phyloP scores from a whole-genome alignment of 2,888 invertebrate species.

The Drosophila siamana region DNA sequence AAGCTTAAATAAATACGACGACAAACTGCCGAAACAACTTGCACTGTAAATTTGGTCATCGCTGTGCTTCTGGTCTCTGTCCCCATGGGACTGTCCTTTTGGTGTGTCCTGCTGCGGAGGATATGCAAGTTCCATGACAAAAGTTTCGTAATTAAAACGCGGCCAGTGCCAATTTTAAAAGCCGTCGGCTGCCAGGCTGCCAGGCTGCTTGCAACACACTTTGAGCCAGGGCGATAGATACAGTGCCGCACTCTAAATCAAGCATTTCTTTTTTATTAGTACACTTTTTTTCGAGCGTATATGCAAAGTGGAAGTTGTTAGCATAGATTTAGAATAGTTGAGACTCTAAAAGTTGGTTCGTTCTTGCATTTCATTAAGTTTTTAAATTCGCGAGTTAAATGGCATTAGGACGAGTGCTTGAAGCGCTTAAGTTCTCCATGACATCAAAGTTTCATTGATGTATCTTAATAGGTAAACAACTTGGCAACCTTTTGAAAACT shows the following conservation, averaged over 20 bases:
- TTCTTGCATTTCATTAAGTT: conserved; percentile 1
- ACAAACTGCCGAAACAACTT: conserved; percentile 40
- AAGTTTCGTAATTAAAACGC: conserved; percentile 75
- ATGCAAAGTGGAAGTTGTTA: conserved; percentile 48
- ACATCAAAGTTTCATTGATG: conserved; percentile 26
- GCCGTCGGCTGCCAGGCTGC: background rate
- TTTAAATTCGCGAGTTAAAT: background rate
- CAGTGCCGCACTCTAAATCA: conserved; percentile 51
- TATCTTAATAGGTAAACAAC: conserved; percentile 42
- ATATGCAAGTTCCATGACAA: conserved; percentile 59
- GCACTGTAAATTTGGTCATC: conserved; percentile 25
- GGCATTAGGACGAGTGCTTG: background rate
- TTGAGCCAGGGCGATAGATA: conserved; percentile 41
- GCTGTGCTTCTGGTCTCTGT: conserved; percentile 9
- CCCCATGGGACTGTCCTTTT: conserved; percentile 20
- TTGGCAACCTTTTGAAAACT: conserved; percentile 26
- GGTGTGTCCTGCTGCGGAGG: conserved; percentile 26
- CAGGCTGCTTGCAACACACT: conserved; percentile 19
- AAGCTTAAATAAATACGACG: conserved; percentile 32
- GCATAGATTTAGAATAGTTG: conserved; percentile 17
- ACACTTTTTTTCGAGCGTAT: background rate
- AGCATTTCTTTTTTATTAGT: conserved; percentile 7
- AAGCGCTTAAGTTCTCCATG: background rate
- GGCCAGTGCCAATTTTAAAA: conserved; percentile 41
- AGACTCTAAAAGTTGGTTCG: conserved; percentile 19